Evolutionary conservation across 1,140 invertebrate species (phyloP).

Genomic region (Drosophila mayri): DNA sequence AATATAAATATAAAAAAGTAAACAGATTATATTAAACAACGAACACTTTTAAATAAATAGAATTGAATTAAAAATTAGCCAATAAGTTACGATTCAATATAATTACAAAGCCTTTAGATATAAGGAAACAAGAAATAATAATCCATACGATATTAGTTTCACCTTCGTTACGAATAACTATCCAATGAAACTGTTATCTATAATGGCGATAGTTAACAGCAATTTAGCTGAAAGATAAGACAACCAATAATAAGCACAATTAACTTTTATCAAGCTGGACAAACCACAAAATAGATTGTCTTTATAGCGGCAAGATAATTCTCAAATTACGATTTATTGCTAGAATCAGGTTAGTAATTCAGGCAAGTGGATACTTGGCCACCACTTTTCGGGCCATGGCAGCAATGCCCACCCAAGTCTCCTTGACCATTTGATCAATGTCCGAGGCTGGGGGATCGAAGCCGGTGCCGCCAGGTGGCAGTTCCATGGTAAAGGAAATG

Average conservation of each 20-base stretch:
- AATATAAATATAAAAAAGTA: too few species aligned
- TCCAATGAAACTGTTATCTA: not conserved
- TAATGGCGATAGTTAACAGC: not conserved
- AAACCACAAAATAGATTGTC: not conserved
- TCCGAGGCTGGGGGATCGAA: constrained; percentile 89
- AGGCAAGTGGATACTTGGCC: constrained; percentile 65
- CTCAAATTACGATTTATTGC: constrained; percentile 22
- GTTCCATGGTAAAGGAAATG: constrained; percentile 89
- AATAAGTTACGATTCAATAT: not conserved
- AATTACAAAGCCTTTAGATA: not conserved
- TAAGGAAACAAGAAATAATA: not conserved
- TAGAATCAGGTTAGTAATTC: not conserved
- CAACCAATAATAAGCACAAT: not conserved
- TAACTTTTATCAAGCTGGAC: constrained; percentile 1
- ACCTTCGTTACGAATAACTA: not conserved
- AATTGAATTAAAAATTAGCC: not conserved
- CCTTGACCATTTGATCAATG: constrained; percentile 87
- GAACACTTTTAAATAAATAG: too few species aligned
- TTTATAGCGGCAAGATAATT: constrained; percentile 7
- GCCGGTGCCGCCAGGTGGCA: constrained; percentile 87
- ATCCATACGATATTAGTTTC: not conserved
- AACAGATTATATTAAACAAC: too few species aligned
- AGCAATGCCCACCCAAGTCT: constrained; percentile 89
- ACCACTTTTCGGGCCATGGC: constrained; percentile 73
- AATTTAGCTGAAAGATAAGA: constrained; percentile 3